Conservation (phyloP, 1,140 invertebrate species). For the Drosophila punjabiensis region DNA sequence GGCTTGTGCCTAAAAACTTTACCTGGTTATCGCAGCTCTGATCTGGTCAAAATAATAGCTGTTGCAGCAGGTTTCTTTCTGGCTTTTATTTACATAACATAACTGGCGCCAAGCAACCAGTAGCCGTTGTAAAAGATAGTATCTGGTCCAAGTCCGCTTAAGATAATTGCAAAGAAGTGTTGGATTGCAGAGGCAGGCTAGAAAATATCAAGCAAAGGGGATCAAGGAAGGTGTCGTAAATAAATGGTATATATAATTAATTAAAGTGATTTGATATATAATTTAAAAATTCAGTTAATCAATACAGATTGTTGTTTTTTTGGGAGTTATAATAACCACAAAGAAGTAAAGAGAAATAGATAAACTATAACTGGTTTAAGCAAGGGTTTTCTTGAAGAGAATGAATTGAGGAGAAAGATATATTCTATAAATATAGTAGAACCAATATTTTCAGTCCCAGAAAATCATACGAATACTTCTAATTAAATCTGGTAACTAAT, state of each 20-base stretch:
- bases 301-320: not conserved
- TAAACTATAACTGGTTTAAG: not conserved
- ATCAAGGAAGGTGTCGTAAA: not conserved
- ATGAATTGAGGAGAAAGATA: not conserved
- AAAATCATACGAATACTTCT: not conserved
- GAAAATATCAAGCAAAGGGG: not conserved
- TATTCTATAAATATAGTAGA: not conserved
- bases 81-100: constrained; percentile 48
- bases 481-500: too few species aligned
- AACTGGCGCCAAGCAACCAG: constrained; percentile 25
- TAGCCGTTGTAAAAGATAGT: constrained; percentile 21
- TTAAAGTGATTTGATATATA: not conserved
- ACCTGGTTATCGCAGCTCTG: constrained; percentile 45
- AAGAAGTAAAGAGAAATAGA: not conserved
- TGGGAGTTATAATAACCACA: too few species aligned
- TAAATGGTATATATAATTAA: not conserved
- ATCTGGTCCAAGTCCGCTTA: constrained; percentile 10
- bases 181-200: not conserved
- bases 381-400: not conserved
- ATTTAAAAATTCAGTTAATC: not conserved
- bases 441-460: not conserved
- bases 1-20: not conserved
- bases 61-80: constrained; percentile 63
- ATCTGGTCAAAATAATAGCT: constrained; percentile 45
- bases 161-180: constrained; percentile 4